These are phyloP conservation scores for Drosophila dives DNA, from an alignment of 2,888 invertebrate genomes.

Conservation along the genomic window DNA sequence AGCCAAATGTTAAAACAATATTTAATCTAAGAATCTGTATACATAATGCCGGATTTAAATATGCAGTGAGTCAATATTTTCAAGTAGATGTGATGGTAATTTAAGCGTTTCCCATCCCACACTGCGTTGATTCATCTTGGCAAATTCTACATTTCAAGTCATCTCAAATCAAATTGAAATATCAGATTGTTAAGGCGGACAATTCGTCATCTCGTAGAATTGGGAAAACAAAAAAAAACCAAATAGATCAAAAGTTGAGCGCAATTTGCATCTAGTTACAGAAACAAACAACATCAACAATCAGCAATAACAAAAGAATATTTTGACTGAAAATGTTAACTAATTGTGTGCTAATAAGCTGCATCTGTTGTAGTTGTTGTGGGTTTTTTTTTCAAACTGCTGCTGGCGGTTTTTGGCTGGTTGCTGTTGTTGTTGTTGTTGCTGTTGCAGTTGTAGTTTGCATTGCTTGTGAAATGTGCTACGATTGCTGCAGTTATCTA, in stretches of 20 bases:
- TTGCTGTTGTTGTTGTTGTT: constrained; percentile 18
- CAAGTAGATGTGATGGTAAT: constrained; percentile 1
- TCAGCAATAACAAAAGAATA: constrained; percentile 48
- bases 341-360: constrained; percentile 76
- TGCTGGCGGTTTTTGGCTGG: constrained; percentile 9
- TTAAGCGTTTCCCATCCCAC: constrained; percentile 20
- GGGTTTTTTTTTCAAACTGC: constrained; percentile 8
- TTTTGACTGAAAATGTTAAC: constrained; percentile 46
- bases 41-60: not conserved
- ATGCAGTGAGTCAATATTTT: not conserved
- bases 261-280: constrained; percentile 57
- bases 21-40: not conserved
- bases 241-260: constrained; percentile 49
- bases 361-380: constrained; percentile 27
- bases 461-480: constrained; percentile 59
- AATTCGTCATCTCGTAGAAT: constrained; percentile 46
- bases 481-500: constrained; percentile 42
- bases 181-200: constrained; percentile 32
- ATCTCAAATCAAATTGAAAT: constrained; percentile 47
- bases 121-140: constrained; percentile 29
- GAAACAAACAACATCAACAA: constrained; percentile 31
- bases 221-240: constrained; percentile 14
- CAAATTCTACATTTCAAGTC: constrained; percentile 32
- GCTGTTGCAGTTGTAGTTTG: constrained; percentile 25
- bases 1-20: not conserved